Evolutionary conservation across 2,797 vertebrate species (phyloP).

Genomic region (Sciurus vulgaris): DNA sequence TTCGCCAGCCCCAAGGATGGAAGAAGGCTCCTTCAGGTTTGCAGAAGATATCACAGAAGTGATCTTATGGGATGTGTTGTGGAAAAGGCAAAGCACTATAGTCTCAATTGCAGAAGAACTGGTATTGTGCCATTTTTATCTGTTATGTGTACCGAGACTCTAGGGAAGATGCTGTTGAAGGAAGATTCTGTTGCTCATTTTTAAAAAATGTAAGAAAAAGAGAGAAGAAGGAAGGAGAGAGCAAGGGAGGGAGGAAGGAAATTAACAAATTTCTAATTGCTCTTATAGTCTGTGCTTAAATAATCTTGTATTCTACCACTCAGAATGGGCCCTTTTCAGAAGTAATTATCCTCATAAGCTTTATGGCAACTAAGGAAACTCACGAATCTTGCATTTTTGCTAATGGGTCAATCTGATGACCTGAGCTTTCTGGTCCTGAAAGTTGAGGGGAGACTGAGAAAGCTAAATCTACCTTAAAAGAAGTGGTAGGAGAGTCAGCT

Average conservation of each 20-base stretch:
- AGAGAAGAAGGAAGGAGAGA: neutral
- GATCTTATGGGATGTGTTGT: neutral
- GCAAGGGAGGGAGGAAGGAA: neutral
- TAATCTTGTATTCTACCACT: neutral
- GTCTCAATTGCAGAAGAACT: neutral
- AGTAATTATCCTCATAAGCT: neutral
- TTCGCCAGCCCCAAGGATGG: too few species aligned
- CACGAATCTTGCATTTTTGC: neutral
- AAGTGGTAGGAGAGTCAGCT: neutral
- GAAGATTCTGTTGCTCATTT: neutral
- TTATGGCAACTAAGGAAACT: neutral
- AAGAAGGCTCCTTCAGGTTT: neutral
- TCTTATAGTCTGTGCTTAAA: neutral
- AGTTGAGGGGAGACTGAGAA: neutral
- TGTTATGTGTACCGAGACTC: neutral
- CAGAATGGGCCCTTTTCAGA: neutral
- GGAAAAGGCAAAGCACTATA: neutral
- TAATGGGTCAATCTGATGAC: neutral
- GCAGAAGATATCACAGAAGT: neutral
- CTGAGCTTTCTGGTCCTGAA: neutral
- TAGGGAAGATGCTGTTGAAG: neutral
- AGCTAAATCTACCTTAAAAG: neutral
- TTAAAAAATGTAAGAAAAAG: neutral
- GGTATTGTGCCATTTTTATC: neutral
- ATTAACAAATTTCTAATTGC: neutral